Evolutionary conservation across 2,888 invertebrate genomes (phyloP), one percentile per base, ranked within the genome.

Genomic region (Muscina levida): DNA sequence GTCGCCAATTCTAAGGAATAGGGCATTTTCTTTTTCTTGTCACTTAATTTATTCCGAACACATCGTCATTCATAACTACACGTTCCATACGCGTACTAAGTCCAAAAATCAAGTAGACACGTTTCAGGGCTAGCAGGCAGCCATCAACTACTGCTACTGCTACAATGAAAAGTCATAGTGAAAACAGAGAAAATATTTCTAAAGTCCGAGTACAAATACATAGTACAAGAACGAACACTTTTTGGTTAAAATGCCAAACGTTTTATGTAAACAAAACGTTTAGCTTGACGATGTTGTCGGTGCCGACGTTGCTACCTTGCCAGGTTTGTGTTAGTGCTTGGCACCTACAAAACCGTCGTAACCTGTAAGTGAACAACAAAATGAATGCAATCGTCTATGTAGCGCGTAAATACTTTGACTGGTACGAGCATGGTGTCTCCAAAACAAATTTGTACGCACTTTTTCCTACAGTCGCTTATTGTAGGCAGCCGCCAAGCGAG

Each of bases 371-470:
- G 15, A 31, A 15, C 8, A 31, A n/a, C 31, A 31, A 59, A 62
- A 62, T 42, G 62, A 42, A 39, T 19, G 62, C 42, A 62, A 59
- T 17, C 48, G 48, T 48, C 26, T 37, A 59, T 62, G 62, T 62
- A 39, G 42, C 19, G 8, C 22, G 31, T 8, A 31, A 31, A 31
- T 42, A 74, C 59, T 71, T 46, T 48, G 42, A 37, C 53, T 53
- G 72, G 39, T 68, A 77, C 31, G 31, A 31, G 31, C 8, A 31
- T 5, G 8, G 31, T 71, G 53, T 74, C 66, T 59, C 57, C 44
- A 57, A 57, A 80, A 77, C 73, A 80, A 77, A 80, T 77, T 62
- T 74, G 77, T 71, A 80, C 80, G 80, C 80, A 80, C 77, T 80
- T 77, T n/a, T 73, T 67, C 62, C 62, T 37, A 39, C 37, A 39